Evolutionary conservation across 2,797 vertebrate species (phyloP).

Genomic region (Pteronotus mesoamericanus): DNA sequence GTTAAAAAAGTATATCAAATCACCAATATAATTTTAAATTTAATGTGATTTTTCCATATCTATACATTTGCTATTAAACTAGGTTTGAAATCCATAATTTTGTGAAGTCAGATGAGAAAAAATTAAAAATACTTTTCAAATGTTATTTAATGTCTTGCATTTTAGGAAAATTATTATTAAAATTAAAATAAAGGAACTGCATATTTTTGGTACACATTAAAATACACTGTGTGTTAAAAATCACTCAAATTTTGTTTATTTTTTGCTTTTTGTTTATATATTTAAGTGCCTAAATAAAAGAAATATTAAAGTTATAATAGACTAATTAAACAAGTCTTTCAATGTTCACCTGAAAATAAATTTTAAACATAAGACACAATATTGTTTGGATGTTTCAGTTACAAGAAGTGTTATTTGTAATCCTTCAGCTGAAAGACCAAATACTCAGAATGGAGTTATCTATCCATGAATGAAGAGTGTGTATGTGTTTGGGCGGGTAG

Average conservation of each 20-base stretch:
- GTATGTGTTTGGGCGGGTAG: accelerated
- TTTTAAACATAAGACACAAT: slow-evolving; percentile 58
- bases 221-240: slow-evolving; percentile 12
- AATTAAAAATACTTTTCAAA: not conserved
- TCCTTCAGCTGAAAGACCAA: slow-evolving; percentile 35
- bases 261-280: not conserved
- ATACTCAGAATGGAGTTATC: slow-evolving; percentile 46
- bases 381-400: not conserved
- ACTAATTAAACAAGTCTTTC: not conserved
- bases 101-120: slow-evolving; percentile 3
- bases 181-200: not conserved
- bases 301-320: not conserved
- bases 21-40: not conserved
- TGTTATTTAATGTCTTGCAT: not conserved
- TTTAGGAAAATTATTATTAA: not conserved
- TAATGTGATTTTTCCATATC: not conserved
- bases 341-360: slow-evolving; percentile 48
- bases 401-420: not conserved
- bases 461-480: slow-evolving; percentile 4
- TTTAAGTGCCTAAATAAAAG: not conserved
- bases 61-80: not conserved
- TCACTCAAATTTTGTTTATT: not conserved
- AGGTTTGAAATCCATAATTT: not conserved
- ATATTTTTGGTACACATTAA: not conserved
- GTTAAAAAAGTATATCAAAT: not conserved